Percentiles rank a stretch among this genome's conserved stretches.
Conservation (phyloP, 2,888 invertebrate species). For the Syrista parreyssii region DNA sequence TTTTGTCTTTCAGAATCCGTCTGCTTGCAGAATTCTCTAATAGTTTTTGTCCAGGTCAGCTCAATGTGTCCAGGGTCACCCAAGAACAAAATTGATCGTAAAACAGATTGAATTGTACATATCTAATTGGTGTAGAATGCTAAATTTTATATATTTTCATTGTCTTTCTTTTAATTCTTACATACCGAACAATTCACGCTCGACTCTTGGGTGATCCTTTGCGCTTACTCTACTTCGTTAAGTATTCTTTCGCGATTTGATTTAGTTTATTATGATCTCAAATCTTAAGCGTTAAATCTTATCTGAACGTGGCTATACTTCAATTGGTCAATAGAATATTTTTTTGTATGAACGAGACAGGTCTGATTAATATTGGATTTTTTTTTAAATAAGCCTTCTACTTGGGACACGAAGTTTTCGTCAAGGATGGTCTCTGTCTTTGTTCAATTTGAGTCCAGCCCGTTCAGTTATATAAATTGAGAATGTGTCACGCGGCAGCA, state of each 20-base stretch:
- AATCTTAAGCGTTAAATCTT: background rate
- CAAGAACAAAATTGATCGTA: background rate
- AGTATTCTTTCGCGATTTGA: background rate
- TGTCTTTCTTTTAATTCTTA: background rate
- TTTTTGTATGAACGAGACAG: background rate
- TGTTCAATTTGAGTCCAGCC: background rate
- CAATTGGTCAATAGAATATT: background rate
- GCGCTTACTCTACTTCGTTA: background rate
- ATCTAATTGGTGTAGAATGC: background rate
- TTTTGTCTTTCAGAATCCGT: constrained; percentile 13
- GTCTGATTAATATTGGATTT: background rate
- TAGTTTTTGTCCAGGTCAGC: constrained; percentile 10
- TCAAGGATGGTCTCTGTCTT: background rate
- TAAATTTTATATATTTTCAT: background rate
- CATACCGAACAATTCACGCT: background rate
- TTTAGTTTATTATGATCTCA: constrained; percentile 3
- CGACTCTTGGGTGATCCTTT: background rate
- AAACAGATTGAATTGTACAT: background rate
- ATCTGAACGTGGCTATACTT: background rate
- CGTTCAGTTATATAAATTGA: background rate
- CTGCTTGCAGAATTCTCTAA: background rate
- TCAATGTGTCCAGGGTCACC: constrained; percentile 1
- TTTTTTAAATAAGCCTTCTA: background rate
- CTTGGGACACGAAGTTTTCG: background rate
- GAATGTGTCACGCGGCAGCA: background rate